These are phyloP conservation scores for Symphodus melops DNA, from an alignment of 2,113 vertebrate species.

Conservation along the genomic window DNA sequence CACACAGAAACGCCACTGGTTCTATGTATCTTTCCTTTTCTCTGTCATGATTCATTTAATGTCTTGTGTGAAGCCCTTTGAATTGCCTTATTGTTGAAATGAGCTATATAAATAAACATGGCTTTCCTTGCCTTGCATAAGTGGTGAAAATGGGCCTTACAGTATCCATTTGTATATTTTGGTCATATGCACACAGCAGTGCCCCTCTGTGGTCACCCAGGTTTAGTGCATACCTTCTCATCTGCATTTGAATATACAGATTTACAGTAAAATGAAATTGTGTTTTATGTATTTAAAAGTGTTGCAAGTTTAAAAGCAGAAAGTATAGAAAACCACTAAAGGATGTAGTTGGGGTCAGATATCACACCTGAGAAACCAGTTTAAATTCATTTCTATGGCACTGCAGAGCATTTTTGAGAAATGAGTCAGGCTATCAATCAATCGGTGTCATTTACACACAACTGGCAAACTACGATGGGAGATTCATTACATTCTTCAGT, in stretches of 20 bases:
- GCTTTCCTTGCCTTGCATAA: too few relatives aligned
- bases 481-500: not conserved
- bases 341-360: not conserved
- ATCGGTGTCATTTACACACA: not conserved
- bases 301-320: not conserved
- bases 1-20: too few relatives aligned
- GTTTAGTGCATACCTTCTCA: not conserved
- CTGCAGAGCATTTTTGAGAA: not conserved
- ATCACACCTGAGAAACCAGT: not conserved
- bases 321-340: constrained; percentile 11
- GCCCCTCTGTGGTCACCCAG: constrained; percentile 17
- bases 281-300: too few relatives aligned
- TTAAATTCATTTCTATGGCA: too few relatives aligned
- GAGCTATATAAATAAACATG: too few relatives aligned
- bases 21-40: too few relatives aligned
- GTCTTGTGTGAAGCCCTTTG: too few relatives aligned
- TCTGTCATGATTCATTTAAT: too few relatives aligned
- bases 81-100: too few relatives aligned
- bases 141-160: not conserved
- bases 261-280: too few relatives aligned
- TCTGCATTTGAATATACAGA: too few relatives aligned
- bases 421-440: not conserved
- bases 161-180: not conserved
- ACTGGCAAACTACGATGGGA: not conserved
- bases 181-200: not conserved